Conservation (phyloP, 1,140 invertebrate genomes). For the Ptiloglossa arizonensis region DNA sequence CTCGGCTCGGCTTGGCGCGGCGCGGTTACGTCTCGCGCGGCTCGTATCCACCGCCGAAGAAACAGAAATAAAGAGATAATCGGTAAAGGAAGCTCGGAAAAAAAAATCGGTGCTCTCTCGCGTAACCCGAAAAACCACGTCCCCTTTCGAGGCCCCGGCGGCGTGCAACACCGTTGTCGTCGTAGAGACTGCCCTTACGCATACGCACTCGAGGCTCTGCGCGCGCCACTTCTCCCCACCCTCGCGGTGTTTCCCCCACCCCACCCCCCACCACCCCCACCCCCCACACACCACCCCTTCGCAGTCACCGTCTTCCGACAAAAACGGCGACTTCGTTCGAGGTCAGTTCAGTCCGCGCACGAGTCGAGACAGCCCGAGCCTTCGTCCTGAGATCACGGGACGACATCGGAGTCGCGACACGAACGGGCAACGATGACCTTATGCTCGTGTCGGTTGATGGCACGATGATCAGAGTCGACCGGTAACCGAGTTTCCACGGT, state of each 20-base stretch:
- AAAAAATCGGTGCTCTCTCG: constrained; percentile 27
- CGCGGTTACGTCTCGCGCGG: too few relatives aligned
- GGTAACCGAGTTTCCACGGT: constrained; percentile 34
- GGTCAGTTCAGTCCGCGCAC: constrained; percentile 63
- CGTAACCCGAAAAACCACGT: constrained; percentile 11
- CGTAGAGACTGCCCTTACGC: constrained; percentile 24
- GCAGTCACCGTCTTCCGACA: constrained; percentile 19
- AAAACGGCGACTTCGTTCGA: constrained; percentile 47
- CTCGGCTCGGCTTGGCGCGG: too few relatives aligned
- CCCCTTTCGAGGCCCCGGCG: neutral
- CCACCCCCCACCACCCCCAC: neutral
- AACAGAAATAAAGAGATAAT: constrained; percentile 22
- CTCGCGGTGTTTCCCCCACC: too few relatives aligned
- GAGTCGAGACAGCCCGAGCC: constrained; percentile 39
- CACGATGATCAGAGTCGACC: constrained; percentile 52
- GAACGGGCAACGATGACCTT: constrained; percentile 52
- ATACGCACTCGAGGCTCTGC: constrained; percentile 40
- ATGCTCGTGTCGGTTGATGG: constrained; percentile 34
- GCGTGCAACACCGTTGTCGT: neutral
- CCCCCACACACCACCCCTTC: constrained; percentile 16
- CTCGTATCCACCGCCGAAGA: neutral
- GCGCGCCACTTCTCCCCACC: constrained; percentile 26
- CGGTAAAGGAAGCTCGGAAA: neutral
- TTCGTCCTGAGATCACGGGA: neutral
- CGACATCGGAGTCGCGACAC: constrained; percentile 27